Percentiles rank a stretch among this genome's conserved stretches.
These are phyloP conservation scores for Eupeodes latifasciatus DNA, from an alignment of 2,888 invertebrate species.

Conservation along the genomic window DNA sequence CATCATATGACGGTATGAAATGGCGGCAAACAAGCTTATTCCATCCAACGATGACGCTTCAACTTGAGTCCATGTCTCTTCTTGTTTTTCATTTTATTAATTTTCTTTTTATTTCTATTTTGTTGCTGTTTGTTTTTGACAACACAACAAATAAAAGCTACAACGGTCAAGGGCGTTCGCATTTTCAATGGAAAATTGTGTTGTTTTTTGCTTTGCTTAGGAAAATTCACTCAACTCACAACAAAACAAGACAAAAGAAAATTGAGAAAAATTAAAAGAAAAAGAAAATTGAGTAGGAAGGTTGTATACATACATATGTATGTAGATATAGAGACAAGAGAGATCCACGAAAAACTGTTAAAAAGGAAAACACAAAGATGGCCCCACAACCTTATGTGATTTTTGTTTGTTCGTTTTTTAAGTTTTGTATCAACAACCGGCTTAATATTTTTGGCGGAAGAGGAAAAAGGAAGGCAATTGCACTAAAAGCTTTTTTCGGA, in stretches of 20 bases:
- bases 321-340: no score
- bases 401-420: neutral
- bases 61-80: constrained; percentile 36
- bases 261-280: constrained; percentile 34
- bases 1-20: constrained; percentile 58
- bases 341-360: constrained; percentile 24
- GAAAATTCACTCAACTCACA: constrained; percentile 60
- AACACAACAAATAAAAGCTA: constrained; percentile 70
- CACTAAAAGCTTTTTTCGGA: constrained; percentile 37
- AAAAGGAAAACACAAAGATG: constrained; percentile 36
- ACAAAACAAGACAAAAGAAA: constrained; percentile 23
- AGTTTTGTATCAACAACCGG: constrained; percentile 8
- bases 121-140: constrained; percentile 13
- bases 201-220: constrained; percentile 52
- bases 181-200: constrained; percentile 70
- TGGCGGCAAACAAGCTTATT: constrained; percentile 71
- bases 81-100: constrained; percentile 18
- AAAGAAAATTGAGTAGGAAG: constrained; percentile 30
- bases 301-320: no score
- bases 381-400: constrained; percentile 12
- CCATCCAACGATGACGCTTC: constrained; percentile 58
- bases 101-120: constrained; percentile 26
- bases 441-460: constrained; percentile 4
- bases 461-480: constrained; percentile 23
- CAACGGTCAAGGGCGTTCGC: constrained; percentile 74